Conservation (phyloP, 2,888 invertebrate genomes). For the Trissoscelio sp. region DNA sequence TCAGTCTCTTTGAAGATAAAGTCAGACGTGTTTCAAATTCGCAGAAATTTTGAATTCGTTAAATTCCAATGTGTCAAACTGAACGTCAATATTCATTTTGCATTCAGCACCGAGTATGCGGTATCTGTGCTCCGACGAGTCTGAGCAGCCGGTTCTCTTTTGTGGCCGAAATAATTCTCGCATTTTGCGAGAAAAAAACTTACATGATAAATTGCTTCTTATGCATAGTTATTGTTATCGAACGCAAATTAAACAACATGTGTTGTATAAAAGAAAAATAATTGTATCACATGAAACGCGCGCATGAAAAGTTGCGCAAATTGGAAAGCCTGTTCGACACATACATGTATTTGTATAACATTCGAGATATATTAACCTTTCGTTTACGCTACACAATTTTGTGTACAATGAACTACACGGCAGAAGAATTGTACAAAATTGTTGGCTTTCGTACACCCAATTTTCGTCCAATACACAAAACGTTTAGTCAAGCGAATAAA, state of each 20-base stretch:
- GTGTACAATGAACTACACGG: background rate
- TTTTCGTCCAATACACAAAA: background rate
- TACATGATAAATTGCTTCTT: conserved; percentile 1
- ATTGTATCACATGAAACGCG: too few relatives aligned
- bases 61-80: conserved; percentile 60
- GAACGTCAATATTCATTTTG: conserved; percentile 64
- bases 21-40: conserved; percentile 35
- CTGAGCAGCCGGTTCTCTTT: conserved; percentile 30
- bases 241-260: too few relatives aligned
- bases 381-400: background rate
- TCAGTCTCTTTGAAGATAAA: conserved; percentile 33
- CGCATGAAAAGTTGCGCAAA: background rate
- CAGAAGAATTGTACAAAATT: background rate
- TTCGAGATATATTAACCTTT: background rate
- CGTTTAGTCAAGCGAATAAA: background rate
- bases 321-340: too few relatives aligned
- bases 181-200: conserved; percentile 7
- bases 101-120: conserved; percentile 33
- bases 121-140: conserved; percentile 22
- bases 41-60: conserved; percentile 54
- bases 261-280: too few relatives aligned
- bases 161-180: conserved; percentile 26
- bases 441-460: background rate
- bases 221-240: too few relatives aligned
- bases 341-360: background rate